Conservation (phyloP, 2,888 invertebrate species). For the Slavum lentiscoides region DNA sequence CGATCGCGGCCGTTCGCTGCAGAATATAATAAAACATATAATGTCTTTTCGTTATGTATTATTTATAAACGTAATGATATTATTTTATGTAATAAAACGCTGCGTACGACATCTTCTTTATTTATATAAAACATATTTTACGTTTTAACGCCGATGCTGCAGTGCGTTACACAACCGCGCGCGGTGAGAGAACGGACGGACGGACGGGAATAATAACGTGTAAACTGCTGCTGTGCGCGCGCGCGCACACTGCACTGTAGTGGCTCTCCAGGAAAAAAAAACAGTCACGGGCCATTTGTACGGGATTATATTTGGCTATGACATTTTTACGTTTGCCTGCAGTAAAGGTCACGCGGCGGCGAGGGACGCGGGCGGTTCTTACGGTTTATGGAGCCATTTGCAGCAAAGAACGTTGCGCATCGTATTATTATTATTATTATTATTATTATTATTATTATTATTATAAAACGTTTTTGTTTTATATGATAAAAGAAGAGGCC, state of each 20-base stretch:
- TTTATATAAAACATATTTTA: not conserved
- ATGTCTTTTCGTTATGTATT: too few species aligned
- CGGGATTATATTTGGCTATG: slow-evolving; percentile 48
- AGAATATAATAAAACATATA: too few species aligned
- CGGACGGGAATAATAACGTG: too few species aligned
- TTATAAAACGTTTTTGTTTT: slow-evolving; percentile 48
- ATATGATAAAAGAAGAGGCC: too few species aligned
- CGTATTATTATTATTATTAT: not conserved
- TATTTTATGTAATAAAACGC: not conserved
- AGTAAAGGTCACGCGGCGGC: slow-evolving; percentile 39
- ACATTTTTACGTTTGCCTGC: slow-evolving; percentile 46
- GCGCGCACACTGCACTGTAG: not conserved
- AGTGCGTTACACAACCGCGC: not conserved
- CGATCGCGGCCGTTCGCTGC: too few species aligned
- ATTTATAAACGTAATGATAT: not conserved
- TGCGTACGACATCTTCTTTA: slow-evolving; percentile 21
- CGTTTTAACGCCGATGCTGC: too few species aligned
- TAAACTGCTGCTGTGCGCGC: not conserved
- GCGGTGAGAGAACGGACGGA: too few species aligned
- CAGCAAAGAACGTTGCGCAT: slow-evolving; percentile 32
- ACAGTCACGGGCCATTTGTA: slow-evolving; percentile 46
- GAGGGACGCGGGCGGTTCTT: not conserved
- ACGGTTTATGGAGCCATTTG: slow-evolving; percentile 40
- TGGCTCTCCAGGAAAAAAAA: not conserved
- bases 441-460: not conserved